Base-by-base conservation (phyloP, 2,888 invertebrate genomes). In the Diloba caeruleocephala region DNA sequence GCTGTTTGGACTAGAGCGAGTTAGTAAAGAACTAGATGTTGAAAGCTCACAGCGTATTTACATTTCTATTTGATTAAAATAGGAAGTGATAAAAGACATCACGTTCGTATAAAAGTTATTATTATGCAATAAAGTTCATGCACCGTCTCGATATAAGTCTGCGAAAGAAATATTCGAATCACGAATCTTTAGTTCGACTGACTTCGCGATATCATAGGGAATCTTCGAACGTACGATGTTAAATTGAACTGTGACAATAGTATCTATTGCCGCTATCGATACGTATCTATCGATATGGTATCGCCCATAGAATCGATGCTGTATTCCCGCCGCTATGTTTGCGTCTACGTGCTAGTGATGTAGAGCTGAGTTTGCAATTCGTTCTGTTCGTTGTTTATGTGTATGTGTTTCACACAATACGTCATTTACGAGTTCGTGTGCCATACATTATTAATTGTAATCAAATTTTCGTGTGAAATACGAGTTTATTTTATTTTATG, bases 361-460 rank as follows among this genome's bases (percentile, higher is more conserved):
- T 84, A 84, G 76, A 76, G 80, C 82, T 75, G 77, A 84, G 81
- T 83, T 79, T 75, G 83, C 81, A 81, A 82, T 84, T 82, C 79
- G 79, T 83, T 80, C 81, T 74, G 70, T 73, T 64, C 56, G 70
- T 79, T 76, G 78, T 83, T 82, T 82, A 80, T 81, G 75, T 76
- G 71, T 78, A 71, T 74, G 71, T 75, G 62, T 77, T 68, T 74
- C 74, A 74, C 76, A 73, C 76, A 73, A 69, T 71, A 62, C 71
- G 69, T 68, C 72, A 73, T 74, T 75, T 63, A 57, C 56, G 68
- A 57, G 60, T 67, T 70, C 55, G 46, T 55, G 52, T 57, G 53
- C 59, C 50, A 56, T 54, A 55, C 42, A 57, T 74, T 58, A 64
- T 72, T 71, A 66, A 56, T 55, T 51, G 67, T 59, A 67, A 71